Conservation (phyloP, 2,113 vertebrate genomes). For the Corythornis vintsioides region DNA sequence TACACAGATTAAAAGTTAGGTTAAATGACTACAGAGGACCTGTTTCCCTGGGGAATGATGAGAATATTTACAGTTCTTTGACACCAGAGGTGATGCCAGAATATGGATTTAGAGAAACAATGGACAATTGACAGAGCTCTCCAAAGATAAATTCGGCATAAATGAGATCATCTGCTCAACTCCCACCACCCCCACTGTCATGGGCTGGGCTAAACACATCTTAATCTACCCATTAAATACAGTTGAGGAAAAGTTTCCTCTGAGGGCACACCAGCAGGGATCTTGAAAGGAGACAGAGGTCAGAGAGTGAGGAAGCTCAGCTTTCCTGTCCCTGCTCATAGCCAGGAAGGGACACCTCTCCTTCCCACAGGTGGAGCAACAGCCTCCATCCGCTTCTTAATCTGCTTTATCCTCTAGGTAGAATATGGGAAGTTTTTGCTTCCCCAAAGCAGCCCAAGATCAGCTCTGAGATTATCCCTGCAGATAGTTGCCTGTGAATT, state of each 20-base stretch:
- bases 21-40: conserved; percentile 45
- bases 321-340: conserved; percentile 18
- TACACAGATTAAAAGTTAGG: conserved; percentile 15
- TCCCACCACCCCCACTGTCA: conserved; percentile 16
- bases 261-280: conserved; percentile 11
- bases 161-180: conserved; percentile 59
- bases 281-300: conserved; percentile 32
- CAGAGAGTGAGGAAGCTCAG: conserved; percentile 37
- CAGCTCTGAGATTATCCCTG: not conserved
- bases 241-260: conserved; percentile 50
- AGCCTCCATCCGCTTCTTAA: not conserved
- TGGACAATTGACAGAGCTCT: conserved; percentile 52
- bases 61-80: conserved; percentile 44
- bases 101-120: conserved; percentile 66
- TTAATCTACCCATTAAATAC: conserved; percentile 40
- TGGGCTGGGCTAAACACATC: not conserved
- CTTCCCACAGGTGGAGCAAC: conserved; percentile 38
- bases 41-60: conserved; percentile 9
- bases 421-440: conserved; percentile 11
- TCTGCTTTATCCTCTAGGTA: conserved; percentile 27
- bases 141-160: conserved; percentile 44
- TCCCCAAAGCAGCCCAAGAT: not conserved
- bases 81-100: conserved; percentile 56
- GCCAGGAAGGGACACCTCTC: conserved; percentile 23
- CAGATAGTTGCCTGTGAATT: conserved; percentile 6